Evolutionary conservation across 2,888 invertebrate genomes (phyloP), one percentile per base, ranked within the genome.

Genomic region (Metacarcinus magister): DNA sequence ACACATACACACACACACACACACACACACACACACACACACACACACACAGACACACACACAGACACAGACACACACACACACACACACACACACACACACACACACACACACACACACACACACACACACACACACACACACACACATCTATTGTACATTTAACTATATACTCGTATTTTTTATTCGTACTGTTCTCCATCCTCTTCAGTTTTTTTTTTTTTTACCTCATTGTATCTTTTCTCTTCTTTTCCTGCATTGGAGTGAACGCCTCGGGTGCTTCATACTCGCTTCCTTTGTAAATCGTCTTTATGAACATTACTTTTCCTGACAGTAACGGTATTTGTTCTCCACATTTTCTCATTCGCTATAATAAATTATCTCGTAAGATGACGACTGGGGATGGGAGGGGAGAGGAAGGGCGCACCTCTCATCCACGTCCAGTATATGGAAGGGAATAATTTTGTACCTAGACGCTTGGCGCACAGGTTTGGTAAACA

Each of bases 31-130:
- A 32, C 82, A 82, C 82, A 32, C 82, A 82, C 28, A 32, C 82
- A 82, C 82, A 82, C 82, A 82, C 60, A 82, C 82, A 82, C 82
- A 82, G 32, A 82, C 82, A 82, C 82, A 67, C 67, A 67, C 67
- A 67, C 67, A 67, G 4, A 67, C 67, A 67, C 67, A 67, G 4
- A 67, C 67, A 67, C 67, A 82, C 82, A 82, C 32, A 82, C 32
- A 32, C 82, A 82, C 32, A 82, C 5, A 32, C 32, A 13, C 4
- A 82, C 8, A 75, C 75, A 28, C 75, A 75, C 75, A 28, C 82
- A 32, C 82, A 82, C 82, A 28, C 28, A 82, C 82, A 28, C 82
- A 82, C 82, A 32, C 82, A 82, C 82, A 32, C 82, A 82, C 28
- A 32, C 82, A 82, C 82, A 82, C 82, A 82, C 60, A 82, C 82